Base-by-base conservation (phyloP, 2,888 invertebrate genomes). In the Campoplex nolae region DNA sequence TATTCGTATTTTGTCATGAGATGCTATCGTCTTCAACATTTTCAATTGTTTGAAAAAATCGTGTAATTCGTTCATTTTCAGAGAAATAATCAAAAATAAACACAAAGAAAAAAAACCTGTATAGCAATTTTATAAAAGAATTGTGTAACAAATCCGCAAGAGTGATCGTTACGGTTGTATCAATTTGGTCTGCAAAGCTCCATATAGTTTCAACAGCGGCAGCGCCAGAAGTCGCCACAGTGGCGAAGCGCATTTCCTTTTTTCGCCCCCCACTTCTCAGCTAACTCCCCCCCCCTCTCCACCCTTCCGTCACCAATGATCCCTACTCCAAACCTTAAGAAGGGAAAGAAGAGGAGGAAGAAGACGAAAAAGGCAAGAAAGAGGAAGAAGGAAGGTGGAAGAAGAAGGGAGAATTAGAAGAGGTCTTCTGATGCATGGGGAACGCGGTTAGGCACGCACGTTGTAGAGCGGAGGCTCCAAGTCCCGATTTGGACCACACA, bases 401-500 rank as follows among this genome's bases (percentile, higher is more conserved):
- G 71, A 83, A 83, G 82, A 79, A 71, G 84, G 70, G 79, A 54
- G 70, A 51, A 56, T 35, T 67, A 54, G 9, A 28, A 76, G 85
- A 86, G 56, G 48, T 74, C 74, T 48, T 65, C 75, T 75, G 82
- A 82, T 82, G 78, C 86, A 84, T 79, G 79, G 85, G 58, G 81
- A 87, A 88, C 86, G 86, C 79, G 80, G 70, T 62, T 81, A 83
- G 82, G 85, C 87, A 87, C 77, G 88, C 87, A 86, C 88, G 88
- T 88, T 81, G 87, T 88, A 87, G 88, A 87, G 84, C 83, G 81
- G 87, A 89, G 88, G 85, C 90, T 88, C 89, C 56, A 77, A 71
- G 68, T 62, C 62, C 88, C 83, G 68, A 67, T 74, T 86, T 88
- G 95, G 96, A 96, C 96, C 96, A 96, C 97, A 96, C 96, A 96